Evolutionary conservation across 2,113 vertebrate species (phyloP).

Genomic region (Cichladusa arquata): DNA sequence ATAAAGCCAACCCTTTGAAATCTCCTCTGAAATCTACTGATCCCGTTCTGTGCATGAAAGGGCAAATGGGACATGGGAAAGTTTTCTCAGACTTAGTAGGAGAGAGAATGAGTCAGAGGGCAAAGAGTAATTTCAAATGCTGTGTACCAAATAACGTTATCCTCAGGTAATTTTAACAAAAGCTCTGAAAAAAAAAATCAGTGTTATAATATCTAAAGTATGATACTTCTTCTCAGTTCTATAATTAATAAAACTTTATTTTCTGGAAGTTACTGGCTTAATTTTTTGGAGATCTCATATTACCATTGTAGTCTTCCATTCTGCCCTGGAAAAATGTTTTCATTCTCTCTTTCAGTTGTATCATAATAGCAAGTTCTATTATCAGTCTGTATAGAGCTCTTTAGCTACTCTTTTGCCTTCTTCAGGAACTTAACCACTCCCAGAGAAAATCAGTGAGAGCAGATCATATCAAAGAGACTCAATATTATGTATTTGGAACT

Average conservation of each 20-base stretch:
- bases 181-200: not conserved
- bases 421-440: not conserved
- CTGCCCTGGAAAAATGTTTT: not conserved
- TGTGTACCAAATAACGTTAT: not conserved
- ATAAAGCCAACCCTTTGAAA: not conserved
- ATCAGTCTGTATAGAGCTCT: not conserved
- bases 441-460: not conserved
- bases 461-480: not conserved
- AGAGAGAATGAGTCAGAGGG: not conserved
- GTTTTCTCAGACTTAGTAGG: not conserved
- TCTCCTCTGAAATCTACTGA: not conserved
- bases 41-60: not conserved
- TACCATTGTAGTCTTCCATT: not conserved
- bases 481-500: not conserved
- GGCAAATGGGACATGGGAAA: not conserved
- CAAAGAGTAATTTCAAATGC: not conserved
- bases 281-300: not conserved
- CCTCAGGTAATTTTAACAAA: not conserved
- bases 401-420: not conserved
- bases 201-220: not conserved
- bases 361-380: not conserved
- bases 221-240: not conserved
- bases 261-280: not conserved
- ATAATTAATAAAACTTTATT: not conserved
- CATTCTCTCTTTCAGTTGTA: not conserved